Percentiles rank a stretch among this genome's conserved stretches.
Conservation (phyloP, 2,888 invertebrate genomes). For the Hanleya hanleyi region DNA sequence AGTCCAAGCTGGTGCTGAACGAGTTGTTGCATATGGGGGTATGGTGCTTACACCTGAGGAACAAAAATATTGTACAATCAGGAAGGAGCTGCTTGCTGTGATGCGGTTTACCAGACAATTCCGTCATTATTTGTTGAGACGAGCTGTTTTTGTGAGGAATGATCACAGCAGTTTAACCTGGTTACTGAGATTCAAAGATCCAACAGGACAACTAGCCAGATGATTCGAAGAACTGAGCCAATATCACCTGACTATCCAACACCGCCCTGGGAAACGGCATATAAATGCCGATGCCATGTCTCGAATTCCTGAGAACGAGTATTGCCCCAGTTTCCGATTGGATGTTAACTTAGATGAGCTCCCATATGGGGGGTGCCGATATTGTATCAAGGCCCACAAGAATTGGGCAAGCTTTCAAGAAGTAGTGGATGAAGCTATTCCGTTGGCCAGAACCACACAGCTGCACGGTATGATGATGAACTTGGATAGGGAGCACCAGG, state of each 20-base stretch:
- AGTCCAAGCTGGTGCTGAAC: too few species aligned
- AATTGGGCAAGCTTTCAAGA: constrained; percentile 23
- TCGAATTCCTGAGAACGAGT: neutral
- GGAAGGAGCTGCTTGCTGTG: constrained; percentile 27
- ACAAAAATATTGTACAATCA: constrained; percentile 18
- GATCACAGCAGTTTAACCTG: constrained; percentile 24
- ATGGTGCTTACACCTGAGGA: neutral
- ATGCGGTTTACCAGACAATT: constrained; percentile 21
- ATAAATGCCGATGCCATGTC: neutral
- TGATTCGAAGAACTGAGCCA: constrained; percentile 43
- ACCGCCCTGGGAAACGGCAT: neutral
- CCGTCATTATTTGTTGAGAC: constrained; percentile 25
- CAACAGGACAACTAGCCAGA: constrained; percentile 1
- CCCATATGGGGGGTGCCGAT: constrained; percentile 31
- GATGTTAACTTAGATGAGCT: constrained; percentile 9
- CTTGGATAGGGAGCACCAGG: neutral
- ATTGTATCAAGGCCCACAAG: constrained; percentile 15
- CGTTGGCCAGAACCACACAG: neutral
- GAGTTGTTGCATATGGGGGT: constrained; percentile 21
- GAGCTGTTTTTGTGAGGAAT: constrained; percentile 20
- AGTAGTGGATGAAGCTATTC: constrained; percentile 15
- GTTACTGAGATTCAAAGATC: constrained; percentile 16
- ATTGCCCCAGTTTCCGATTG: constrained; percentile 3
- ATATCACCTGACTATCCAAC: constrained; percentile 29
- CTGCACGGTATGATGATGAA: neutral